Evolutionary conservation across 1,140 invertebrate species (phyloP).

Genomic region (Tetranychus cinnabarinus): DNA sequence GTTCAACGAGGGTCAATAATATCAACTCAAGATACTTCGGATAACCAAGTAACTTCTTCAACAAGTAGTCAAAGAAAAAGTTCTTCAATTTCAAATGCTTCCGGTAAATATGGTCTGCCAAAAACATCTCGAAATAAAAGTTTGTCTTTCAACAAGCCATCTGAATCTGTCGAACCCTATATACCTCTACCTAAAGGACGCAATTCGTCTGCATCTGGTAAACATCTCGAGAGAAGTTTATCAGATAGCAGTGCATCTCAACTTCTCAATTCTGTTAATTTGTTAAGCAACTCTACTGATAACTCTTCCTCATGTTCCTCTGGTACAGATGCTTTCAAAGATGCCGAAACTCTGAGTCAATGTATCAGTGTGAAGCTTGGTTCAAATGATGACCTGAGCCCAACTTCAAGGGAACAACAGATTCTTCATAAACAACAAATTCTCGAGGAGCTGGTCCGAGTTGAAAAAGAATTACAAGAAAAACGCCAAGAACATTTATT

Average conservation of each 20-base stretch:
- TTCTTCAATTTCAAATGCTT: not conserved
- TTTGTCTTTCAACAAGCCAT: not conserved
- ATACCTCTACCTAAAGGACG: conserved; percentile 1
- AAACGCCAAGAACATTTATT: conserved; percentile 22
- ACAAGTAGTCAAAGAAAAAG: not conserved
- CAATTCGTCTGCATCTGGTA: not conserved
- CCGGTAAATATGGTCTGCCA: not conserved
- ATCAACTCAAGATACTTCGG: not conserved
- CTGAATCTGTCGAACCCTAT: conserved; percentile 2
- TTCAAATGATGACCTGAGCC: not conserved
- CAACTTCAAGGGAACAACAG: conserved; percentile 32
- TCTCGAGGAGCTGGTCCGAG: conserved; percentile 47
- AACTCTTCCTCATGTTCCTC: conserved; percentile 4
- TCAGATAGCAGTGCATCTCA: conserved; percentile 2
- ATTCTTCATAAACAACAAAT: conserved; percentile 47
- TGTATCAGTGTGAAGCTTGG: conserved; percentile 20
- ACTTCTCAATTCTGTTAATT: not conserved
- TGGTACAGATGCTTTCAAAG: conserved; percentile 16
- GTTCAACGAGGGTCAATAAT: not conserved
- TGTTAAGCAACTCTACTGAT: not conserved
- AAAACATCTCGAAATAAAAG: not conserved
- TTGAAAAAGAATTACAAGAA: conserved; percentile 43
- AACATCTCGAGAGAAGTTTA: conserved; percentile 2
- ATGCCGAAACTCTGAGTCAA: conserved; percentile 20
- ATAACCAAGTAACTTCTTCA: not conserved